Evolutionary conservation across 2,888 invertebrate genomes (phyloP), one percentile per base, ranked within the genome.

Genomic region (Spicauda simplicius): DNA sequence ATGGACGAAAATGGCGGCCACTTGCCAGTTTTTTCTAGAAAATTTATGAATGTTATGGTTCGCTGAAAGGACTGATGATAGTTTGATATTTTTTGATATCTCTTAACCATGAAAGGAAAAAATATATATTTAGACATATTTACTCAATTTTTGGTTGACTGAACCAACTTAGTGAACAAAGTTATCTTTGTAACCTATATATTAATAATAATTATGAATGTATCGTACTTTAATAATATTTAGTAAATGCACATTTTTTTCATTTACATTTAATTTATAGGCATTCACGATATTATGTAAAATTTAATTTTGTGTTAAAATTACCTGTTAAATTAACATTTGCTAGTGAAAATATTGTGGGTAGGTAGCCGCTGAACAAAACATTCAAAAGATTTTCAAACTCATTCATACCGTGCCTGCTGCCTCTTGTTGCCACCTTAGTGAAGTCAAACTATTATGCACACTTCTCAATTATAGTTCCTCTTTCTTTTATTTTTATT

Each of bases 1-100:
- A 64, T 52, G 20, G 37, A 64, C 52, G 57, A 64, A 64, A 64
- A 64, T 58, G 57, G 57, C 16, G 7, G 50, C 64, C 64, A 52
- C 57, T 52, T 57, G 33, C 50, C 20, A 58, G 52, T 64, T 64
- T 64, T n/a, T 64, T 37, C 48, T 52, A 20, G 33, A 37, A 64
- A 37, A 64, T 64, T 57, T 57, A 64, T 64, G 56, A 19, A 11
- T 54, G 54, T 54, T 54, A 18, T 55, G 54, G 25, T 33, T 53
- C 18, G 14, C 50, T 62, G 53, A 54, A 62, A 33, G 41, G 53
- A 41, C 18, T 48, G 60, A 16, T 11, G 52, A 54, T 54, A 14
- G 54, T 54, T 54, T 53, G 53, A 53, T 53, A 37, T 61, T 18
- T 12, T 30, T 33, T 45, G 45, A 45, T 45, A 45, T n/a, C 12